Evolutionary conservation across 2,113 vertebrate genomes (phyloP).

Genomic region (Rhabdornis inornatus): DNA sequence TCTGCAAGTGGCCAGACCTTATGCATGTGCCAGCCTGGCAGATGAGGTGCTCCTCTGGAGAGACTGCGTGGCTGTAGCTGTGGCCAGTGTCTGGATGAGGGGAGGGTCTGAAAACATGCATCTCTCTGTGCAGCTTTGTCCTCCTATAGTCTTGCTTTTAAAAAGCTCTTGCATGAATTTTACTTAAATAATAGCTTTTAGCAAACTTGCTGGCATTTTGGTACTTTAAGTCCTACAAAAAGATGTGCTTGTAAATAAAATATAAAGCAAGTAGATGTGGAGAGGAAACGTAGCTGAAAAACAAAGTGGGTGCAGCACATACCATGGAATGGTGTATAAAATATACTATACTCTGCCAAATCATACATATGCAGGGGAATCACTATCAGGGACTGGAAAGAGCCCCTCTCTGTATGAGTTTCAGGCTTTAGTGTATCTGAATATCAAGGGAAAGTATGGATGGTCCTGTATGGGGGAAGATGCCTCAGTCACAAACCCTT

Average conservation of each 20-base stretch:
- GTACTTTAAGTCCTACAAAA: conserved; percentile 3
- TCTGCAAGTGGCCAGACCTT: not conserved
- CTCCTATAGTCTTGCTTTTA: not conserved
- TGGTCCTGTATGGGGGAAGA: not conserved
- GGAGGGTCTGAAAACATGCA: not conserved
- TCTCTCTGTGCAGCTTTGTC: not conserved
- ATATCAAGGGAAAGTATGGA: not conserved
- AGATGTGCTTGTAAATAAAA: not conserved
- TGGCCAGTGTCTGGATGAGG: not conserved
- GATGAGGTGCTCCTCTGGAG: not conserved
- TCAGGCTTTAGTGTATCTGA: not conserved
- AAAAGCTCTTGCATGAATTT: not conserved
- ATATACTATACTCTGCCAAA: not conserved
- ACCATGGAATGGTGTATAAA: not conserved
- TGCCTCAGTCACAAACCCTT: not conserved
- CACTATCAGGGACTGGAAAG: not conserved
- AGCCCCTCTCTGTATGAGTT: not conserved
- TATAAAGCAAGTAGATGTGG: not conserved
- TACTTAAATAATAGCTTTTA: conserved; percentile 6
- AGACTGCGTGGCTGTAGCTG: not conserved
- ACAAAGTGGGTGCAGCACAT: not conserved
- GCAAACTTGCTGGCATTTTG: not conserved
- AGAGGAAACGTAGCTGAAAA: not conserved
- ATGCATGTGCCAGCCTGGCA: not conserved
- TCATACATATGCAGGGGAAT: not conserved